Evolutionary conservation across 2,113 vertebrate species (phyloP), one percentile per base, ranked within the genome.

Genomic region (Engraulis encrasicolus): DNA sequence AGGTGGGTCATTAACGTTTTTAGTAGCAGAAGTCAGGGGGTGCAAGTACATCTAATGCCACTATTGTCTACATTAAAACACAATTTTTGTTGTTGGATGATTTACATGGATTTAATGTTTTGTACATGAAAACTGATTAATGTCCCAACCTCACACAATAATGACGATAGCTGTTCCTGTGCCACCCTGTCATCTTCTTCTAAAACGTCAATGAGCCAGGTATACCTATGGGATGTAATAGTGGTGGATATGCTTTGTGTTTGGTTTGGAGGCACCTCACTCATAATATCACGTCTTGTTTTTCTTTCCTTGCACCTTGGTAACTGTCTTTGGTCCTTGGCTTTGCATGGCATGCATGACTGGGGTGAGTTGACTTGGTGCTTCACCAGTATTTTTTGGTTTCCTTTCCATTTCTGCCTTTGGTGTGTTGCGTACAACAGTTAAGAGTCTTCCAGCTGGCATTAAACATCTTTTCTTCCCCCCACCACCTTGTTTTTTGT

Each of bases 261-360:
- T n/a, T 15, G 45, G 18, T 74, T 74, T 27, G 11, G 31, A 74
- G 66, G 66, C 66, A 34, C 66, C 14, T 74, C 31, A 34, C 66
- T 74, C 86, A 86, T 48, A 7, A 49, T 86, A 88, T 91, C 87
- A 88, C 86, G 52, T 89, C 58, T 81, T 84, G 50, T 86, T 83
- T 48, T 82, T 88, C 66, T 81, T 80, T 81, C 83, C 80, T 71
- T 79, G 18, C 52, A 89, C 54, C 85, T 37, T 83, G 85, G 89
- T 87, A 81, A 79, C 87, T 66, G 89, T 88, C 81, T 88, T 85
- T 85, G 90, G 92, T 83, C 85, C 89, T 89, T 93, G 93, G 88
- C 91, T 94, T 94, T 94, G 93, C 92, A 93, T 95, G 94, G 91
- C 91, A 88, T 94, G 91, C 93, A 93, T 94, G 92, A 89, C 89